Percentiles rank a stretch among this genome's conserved stretches.
Evolutionary conservation across 2,113 vertebrate genomes (phyloP).

Genomic region (Collichthys lucidus): DNA sequence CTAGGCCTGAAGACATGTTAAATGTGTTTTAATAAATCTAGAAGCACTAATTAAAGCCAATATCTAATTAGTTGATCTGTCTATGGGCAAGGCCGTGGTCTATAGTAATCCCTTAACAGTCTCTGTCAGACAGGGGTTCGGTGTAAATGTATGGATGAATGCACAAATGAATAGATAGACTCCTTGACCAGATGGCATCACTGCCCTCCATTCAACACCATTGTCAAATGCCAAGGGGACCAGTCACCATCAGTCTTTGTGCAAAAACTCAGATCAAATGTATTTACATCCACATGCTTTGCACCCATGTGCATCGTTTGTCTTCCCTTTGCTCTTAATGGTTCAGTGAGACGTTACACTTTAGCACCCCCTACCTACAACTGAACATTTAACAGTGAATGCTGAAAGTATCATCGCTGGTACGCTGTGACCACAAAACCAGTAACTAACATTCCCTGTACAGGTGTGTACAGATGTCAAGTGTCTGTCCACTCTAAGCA

Average conservation of each 20-base stretch:
- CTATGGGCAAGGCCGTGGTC: too few relatives aligned
- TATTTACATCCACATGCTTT: too few relatives aligned
- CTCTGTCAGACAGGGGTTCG: too few relatives aligned
- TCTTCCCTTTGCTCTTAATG: not conserved
- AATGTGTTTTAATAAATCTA: too few relatives aligned
- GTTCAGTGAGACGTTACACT: slow-evolving; percentile 69
- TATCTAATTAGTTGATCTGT: too few relatives aligned
- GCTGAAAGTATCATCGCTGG: slow-evolving; percentile 11
- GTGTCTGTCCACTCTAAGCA: slow-evolving; percentile 19
- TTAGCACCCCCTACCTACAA: slow-evolving; percentile 70
- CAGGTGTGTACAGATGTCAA: slow-evolving; percentile 48
- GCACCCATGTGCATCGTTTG: not conserved
- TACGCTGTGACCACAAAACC: slow-evolving; percentile 14
- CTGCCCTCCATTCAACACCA: not conserved
- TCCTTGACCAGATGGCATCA: too few relatives aligned
- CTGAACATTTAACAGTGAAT: slow-evolving; percentile 36
- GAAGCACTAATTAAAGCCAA: too few relatives aligned
- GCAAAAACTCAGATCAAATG: not conserved
- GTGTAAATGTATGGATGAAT: not conserved
- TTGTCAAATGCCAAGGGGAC: not conserved
- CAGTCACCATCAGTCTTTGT: not conserved
- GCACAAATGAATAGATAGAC: not conserved
- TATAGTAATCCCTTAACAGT: too few relatives aligned
- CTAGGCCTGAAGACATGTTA: too few relatives aligned
- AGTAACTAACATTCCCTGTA: slow-evolving; percentile 18